Percentiles rank a stretch among this genome's conserved stretches.
Conservation (phyloP, 2,888 invertebrate species). For the Masnerella sp. region DNA sequence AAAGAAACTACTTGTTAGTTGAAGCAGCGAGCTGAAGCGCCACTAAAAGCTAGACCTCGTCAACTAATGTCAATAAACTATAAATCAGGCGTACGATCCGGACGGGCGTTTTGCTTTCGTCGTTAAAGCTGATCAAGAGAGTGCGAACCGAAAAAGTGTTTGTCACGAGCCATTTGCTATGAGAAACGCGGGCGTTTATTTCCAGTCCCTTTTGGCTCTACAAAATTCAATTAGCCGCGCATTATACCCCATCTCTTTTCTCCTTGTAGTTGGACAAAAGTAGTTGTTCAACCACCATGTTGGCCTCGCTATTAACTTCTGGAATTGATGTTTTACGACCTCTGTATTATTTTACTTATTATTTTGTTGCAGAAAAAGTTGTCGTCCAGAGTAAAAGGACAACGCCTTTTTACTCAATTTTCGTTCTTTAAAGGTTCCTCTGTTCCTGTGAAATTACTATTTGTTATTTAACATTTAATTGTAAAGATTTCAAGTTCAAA, state of each 20-base stretch:
- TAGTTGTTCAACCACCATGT: no score
- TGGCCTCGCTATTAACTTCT: no score
- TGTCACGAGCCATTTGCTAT: slow-evolving; percentile 45
- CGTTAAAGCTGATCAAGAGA: slow-evolving; percentile 35
- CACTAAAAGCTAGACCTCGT: slow-evolving; percentile 30
- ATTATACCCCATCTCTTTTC: slow-evolving; percentile 3
- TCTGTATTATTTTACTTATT: no score
- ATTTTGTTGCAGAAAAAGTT: no score
- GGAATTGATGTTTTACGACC: no score
- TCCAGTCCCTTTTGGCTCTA: slow-evolving; percentile 12
- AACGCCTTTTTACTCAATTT: no score
- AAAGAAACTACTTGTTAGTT: slow-evolving; percentile 8
- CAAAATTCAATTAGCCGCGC: slow-evolving; percentile 32
- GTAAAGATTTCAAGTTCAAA: no score
- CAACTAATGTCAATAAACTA: slow-evolving; percentile 36
- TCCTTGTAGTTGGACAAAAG: no score
- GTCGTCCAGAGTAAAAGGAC: no score
- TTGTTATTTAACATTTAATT: no score
- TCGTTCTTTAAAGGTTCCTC: no score
- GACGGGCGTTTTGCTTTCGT: slow-evolving; percentile 12
- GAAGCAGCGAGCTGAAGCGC: background rate
- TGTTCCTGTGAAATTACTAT: no score
- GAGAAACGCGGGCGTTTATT: slow-evolving; percentile 44
- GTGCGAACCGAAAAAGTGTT: slow-evolving; percentile 49
- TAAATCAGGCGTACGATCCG: slow-evolving; percentile 30